phyloP scores from a whole-genome alignment of 2,888 invertebrate species.

The Myopa tessellatipennis region DNA sequence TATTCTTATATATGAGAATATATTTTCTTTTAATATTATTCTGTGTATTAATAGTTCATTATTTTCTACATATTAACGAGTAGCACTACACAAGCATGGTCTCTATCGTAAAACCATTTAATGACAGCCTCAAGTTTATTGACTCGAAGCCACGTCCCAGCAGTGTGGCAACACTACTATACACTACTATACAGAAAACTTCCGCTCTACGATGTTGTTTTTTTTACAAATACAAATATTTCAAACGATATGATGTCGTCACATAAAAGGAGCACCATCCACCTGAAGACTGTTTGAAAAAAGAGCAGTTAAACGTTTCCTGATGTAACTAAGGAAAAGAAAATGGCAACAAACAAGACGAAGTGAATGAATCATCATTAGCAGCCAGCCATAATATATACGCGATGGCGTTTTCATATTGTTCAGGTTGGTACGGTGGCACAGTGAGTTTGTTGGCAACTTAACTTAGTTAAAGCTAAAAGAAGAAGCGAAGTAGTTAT shows the following conservation, averaged over 20 bases:
- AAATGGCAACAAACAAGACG: background rate
- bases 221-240: background rate
- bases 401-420: background rate
- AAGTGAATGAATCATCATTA: background rate
- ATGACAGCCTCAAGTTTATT: slow-evolving; percentile 29
- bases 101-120: slow-evolving; percentile 14
- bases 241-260: background rate
- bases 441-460: no score
- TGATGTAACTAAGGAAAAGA: background rate
- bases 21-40: background rate
- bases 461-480: no score
- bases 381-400: no score
- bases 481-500: no score
- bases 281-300: background rate
- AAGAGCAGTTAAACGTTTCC: background rate
- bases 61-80: background rate
- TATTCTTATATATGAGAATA: background rate
- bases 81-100: background rate
- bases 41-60: background rate
- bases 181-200: background rate
- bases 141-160: slow-evolving; percentile 24
- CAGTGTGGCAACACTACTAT: background rate
- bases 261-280: background rate
- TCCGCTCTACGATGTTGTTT: background rate
- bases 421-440: background rate